These are phyloP conservation scores for Perognathus longimembris DNA, from an alignment of 2,113 vertebrate genomes.

Conservation along the genomic window DNA sequence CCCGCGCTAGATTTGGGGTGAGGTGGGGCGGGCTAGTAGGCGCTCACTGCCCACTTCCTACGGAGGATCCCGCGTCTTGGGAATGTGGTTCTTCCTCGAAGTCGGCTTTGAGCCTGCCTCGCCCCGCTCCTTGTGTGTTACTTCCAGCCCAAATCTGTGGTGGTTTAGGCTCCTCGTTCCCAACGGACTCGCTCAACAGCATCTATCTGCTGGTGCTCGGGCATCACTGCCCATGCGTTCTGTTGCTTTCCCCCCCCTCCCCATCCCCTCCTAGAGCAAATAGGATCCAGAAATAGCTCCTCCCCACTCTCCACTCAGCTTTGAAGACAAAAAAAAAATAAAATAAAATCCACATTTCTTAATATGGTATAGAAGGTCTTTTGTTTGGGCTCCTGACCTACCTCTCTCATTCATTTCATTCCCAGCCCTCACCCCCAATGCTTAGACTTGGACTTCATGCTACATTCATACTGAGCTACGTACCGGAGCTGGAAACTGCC, in stretches of 20 bases:
- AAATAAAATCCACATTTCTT: conserved; percentile 58
- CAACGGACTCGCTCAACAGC: too few relatives aligned
- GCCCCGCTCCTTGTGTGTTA: too few relatives aligned
- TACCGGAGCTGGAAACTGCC: neutral
- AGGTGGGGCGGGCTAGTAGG: too few relatives aligned
- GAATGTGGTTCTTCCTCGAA: neutral
- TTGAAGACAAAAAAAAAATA: neutral
- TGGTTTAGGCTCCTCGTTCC: neutral
- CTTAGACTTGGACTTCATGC: neutral
- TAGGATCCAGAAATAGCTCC: neutral
- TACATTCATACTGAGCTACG: neutral
- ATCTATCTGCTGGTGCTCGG: too few relatives aligned
- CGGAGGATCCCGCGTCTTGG: neutral
- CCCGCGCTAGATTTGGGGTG: neutral
- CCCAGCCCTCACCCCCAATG: neutral
- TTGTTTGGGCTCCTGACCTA: conserved; percentile 25
- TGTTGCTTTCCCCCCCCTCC: neutral
- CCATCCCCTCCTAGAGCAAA: neutral
- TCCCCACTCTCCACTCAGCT: neutral
- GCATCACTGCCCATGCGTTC: neutral
- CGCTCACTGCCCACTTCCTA: neutral
- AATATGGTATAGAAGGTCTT: conserved; percentile 57
- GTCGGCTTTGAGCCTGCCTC: neutral
- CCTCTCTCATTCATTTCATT: neutral
- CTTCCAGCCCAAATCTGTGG: too few relatives aligned